Conservation (phyloP, 2,888 invertebrate genomes). For the Drosophila tripunctata region DNA sequence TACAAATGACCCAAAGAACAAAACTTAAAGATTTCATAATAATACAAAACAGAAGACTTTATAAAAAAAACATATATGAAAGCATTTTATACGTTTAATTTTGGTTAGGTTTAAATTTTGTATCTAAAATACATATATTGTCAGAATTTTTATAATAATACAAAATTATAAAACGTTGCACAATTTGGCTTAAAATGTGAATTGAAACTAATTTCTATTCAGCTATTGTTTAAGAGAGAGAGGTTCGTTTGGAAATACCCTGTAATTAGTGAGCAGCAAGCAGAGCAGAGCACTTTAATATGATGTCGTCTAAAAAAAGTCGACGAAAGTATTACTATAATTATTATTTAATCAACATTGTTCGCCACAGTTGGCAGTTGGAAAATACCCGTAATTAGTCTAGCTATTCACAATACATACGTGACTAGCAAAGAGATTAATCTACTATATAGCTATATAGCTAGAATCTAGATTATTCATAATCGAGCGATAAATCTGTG, state of each 20-base stretch:
- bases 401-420: too few relatives aligned
- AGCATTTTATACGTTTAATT: too few relatives aligned
- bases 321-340: background rate
- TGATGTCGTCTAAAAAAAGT: background rate
- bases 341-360: background rate
- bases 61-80: too few relatives aligned
- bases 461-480: background rate
- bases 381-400: constrained; percentile 54
- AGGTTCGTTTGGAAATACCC: background rate
- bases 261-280: constrained; percentile 3
- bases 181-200: background rate
- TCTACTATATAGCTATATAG: background rate
- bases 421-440: constrained; percentile 26
- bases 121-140: too few relatives aligned
- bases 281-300: constrained; percentile 11
- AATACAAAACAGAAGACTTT: too few relatives aligned
- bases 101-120: too few relatives aligned
- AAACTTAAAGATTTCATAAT: constrained; percentile 5
- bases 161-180: too few relatives aligned
- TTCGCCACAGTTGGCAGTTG: constrained; percentile 26
- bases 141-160: too few relatives aligned
- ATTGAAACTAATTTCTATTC: background rate
- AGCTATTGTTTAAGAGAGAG: background rate
- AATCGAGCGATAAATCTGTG: constrained; percentile 38
- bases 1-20: constrained; percentile 24